Evolutionary conservation across 1,140 invertebrate species (phyloP), one percentile per base, ranked within the genome.

Genomic region (Lanistes nyassanus): DNA sequence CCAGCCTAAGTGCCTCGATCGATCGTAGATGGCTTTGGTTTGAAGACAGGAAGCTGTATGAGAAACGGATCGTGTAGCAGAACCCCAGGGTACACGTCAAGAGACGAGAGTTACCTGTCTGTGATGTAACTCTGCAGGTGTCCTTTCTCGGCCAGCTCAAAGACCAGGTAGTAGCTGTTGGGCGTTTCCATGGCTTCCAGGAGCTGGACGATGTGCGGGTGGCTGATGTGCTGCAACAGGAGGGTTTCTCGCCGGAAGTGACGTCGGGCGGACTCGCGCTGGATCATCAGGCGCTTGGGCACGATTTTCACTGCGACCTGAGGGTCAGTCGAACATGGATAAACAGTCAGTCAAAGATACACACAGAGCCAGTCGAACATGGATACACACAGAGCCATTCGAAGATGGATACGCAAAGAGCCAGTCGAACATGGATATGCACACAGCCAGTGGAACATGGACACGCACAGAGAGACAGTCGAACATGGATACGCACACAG

Each of bases 171-270:
- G 76, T 86, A 88, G 36, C 80, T 82, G 75, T 85, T 88, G 64
- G 84, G 81, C 16, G 88, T 89, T 71, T 88, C 87, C 85, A 89
- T 85, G 53, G 88, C 84, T 75, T 89, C 86, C 65, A 84, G 87
- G 66, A 89, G 79, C n/a, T 80, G 72, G 26, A 87, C 77, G 76
- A 89, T 84, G 78, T 88, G 83, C 2, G 82, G 86, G 69, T 89
- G 88, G 16, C 83, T 70, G 13, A 88, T 79, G 58, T 81, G 80
- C 70, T 86, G 87, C 64, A 87, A 66, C 73, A 88, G 75, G 34
- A 82, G 74, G 7, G 85, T 86, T 62, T 88, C 86, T 21, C 86
- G 79, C 31, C 85, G 80, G 26, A 88, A 82, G 76, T 84, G 80
- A 60, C 81, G 83, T 74, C 85, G 78, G 19, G 86, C 78, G 74